Evolutionary conservation across 2,888 invertebrate species (phyloP), one percentile per base, ranked within the genome.

Genomic region (Dendrolimus pini): DNA sequence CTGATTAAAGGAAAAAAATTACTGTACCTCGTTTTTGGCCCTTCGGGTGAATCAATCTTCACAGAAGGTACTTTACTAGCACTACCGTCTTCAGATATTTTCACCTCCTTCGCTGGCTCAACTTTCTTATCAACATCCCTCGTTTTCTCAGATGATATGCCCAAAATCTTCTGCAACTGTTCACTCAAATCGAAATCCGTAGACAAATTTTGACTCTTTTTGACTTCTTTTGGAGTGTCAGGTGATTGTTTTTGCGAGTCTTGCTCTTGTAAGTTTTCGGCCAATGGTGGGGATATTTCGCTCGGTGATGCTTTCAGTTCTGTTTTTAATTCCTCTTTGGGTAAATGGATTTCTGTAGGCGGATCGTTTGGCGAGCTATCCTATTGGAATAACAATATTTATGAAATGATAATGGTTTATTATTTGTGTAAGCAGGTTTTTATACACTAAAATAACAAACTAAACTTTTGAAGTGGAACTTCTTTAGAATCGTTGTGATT

Each of bases 101-200:
- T 90, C 1, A 89, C 85, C 64, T 89, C 89, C 56, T 87, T 89
- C 0, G 61, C 71, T 0, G 78, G 76, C 52, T 91, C 91, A 55
- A 65, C 71, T 64, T 86, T 87, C 64, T 84, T 84, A 60, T 91
- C 91, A 14, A 72, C 64, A 1, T 75, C 77, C 1, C 89, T 72
- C 0, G 89, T 84, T 62, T 91, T 91, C 63, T 91, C 91, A 7
- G 90, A 82, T 0, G 90, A 85, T 52, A 91, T 91, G 10, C 91
- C 91, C 9, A 91, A 67, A 60, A 91, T 91, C 63, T 91, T 91
- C 71, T 91, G 91, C 66, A 91, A 64, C 60, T 91, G 91, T 59
- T 91, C 91, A 59, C 90, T 90, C 0, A 91, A 68, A 69, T 91
- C 91, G 61, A 91, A 91, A 63, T 91, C 91, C 1, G 91, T 90